These are phyloP conservation scores for Tupaia tana DNA, from an alignment of 2,113 vertebrate genomes.

Conservation along the genomic window DNA sequence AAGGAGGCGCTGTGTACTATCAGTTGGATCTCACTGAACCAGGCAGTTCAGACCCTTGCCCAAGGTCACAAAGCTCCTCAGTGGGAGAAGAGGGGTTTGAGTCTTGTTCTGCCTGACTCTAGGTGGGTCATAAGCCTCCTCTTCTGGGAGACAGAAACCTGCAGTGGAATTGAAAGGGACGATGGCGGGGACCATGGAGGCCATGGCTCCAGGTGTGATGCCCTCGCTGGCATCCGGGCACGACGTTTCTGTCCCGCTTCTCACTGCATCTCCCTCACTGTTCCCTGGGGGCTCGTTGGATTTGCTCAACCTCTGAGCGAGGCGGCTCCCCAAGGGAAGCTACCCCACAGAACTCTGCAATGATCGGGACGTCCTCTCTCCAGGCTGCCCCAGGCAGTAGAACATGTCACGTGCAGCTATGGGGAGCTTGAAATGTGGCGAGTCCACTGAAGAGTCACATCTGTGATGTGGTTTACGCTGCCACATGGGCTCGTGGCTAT, in stretches of 20 bases:
- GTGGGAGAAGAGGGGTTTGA: background rate
- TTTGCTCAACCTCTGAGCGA: background rate
- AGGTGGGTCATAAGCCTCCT: accelerated
- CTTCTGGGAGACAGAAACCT: background rate
- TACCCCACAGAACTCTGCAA: background rate
- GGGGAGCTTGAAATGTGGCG: background rate
- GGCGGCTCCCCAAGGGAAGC: background rate
- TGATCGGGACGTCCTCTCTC: too few species aligned
- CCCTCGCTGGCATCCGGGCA: too few species aligned
- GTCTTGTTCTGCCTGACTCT: background rate
- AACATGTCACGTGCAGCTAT: accelerated
- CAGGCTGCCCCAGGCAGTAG: background rate
- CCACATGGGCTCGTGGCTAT: background rate
- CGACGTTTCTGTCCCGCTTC: background rate
- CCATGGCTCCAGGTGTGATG: background rate
- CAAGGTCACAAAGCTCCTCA: background rate
- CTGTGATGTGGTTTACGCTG: background rate
- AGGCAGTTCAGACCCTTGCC: background rate
- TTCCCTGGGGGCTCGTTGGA: background rate
- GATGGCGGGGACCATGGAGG: background rate
- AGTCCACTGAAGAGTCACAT: background rate
- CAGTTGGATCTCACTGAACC: background rate
- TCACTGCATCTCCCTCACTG: background rate
- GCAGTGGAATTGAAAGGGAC: accelerated
- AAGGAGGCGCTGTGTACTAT: accelerated